Evolutionary conservation across 2,797 vertebrate genomes (phyloP).

Genomic region (Saxicola maurus): DNA sequence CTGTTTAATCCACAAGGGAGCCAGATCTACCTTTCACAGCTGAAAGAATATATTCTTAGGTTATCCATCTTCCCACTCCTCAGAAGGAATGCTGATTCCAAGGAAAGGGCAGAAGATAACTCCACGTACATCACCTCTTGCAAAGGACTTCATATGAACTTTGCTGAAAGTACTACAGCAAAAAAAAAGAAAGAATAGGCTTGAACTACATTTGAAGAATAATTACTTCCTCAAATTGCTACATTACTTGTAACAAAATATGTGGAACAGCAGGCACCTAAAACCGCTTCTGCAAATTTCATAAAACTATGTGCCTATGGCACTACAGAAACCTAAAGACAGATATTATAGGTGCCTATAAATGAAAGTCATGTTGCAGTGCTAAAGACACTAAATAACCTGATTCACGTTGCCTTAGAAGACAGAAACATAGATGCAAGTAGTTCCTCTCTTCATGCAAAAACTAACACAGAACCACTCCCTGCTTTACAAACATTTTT

Average conservation of each 20-base stretch:
- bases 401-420: not conserved
- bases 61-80: not conserved
- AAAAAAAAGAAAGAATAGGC: not conserved
- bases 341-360: not conserved
- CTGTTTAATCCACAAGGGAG: not conserved
- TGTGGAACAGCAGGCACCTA: not conserved
- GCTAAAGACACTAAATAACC: not conserved
- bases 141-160: fast-evolving
- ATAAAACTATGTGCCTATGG: not conserved
- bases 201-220: not conserved
- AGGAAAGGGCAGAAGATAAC: not conserved
- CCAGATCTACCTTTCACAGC: not conserved
- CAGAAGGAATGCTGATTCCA: not conserved
- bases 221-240: not conserved
- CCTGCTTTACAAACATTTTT: constrained; percentile 46
- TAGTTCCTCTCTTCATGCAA: constrained; percentile 5
- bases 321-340: not conserved
- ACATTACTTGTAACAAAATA: not conserved
- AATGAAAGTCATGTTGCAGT: not conserved
- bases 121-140: not conserved
- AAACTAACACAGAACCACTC: constrained; percentile 38
- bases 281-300: not conserved
- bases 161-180: not conserved
- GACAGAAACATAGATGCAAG: constrained; percentile 6
- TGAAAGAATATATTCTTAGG: not conserved